phyloP scores from a whole-genome alignment of 2,888 invertebrate genomes.

The Pecten maximus region DNA sequence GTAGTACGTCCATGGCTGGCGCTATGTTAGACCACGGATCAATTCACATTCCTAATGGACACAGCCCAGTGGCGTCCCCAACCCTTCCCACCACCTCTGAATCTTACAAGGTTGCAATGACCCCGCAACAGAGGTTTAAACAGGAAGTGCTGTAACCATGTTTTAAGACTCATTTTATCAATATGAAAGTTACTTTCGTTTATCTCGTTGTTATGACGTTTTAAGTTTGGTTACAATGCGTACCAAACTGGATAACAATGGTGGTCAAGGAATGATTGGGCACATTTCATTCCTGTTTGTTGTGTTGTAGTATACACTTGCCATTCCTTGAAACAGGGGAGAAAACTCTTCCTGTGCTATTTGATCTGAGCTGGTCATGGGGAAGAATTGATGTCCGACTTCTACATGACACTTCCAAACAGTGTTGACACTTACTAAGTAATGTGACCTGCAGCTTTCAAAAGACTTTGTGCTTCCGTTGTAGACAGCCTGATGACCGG shows the following conservation, averaged over 20 bases:
- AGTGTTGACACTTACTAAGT: neutral
- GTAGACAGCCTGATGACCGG: neutral
- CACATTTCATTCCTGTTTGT: neutral
- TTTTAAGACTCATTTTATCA: neutral
- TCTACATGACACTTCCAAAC: neutral
- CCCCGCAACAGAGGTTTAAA: slow-evolving; percentile 60
- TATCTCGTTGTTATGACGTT: neutral
- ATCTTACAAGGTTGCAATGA: slow-evolving; percentile 58
- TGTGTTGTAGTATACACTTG: neutral
- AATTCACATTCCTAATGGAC: slow-evolving; percentile 53
- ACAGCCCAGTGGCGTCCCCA: slow-evolving; percentile 54
- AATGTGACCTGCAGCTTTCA: neutral
- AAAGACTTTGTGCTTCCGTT: neutral
- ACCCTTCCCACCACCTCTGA: slow-evolving; percentile 50
- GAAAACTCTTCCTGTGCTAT: neutral
- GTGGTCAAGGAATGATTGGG: neutral
- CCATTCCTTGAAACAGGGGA: neutral
- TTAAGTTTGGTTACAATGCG: neutral
- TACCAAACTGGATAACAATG: neutral
- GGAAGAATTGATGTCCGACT: neutral
- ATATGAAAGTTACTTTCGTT: neutral
- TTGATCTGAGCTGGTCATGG: neutral
- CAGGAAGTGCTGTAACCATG: slow-evolving; percentile 62
- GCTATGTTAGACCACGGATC: slow-evolving; percentile 40
- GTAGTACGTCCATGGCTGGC: slow-evolving; percentile 54